These are phyloP conservation scores for Diorhabda sublineata DNA, from an alignment of 1,140 invertebrate species.

Conservation along the genomic window DNA sequence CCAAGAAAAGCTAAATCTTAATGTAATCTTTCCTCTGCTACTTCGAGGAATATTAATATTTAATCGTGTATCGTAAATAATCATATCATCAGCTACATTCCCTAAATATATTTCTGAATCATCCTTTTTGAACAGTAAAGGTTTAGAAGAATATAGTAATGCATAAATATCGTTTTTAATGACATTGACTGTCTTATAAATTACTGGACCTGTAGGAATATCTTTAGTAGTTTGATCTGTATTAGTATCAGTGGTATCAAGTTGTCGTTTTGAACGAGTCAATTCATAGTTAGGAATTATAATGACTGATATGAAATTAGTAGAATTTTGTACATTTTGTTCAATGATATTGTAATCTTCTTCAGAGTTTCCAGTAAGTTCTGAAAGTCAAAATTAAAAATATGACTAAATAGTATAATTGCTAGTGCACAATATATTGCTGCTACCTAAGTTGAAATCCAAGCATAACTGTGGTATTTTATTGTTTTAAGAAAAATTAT, in stretches of 20 bases:
- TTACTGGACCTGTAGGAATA: constrained; percentile 27
- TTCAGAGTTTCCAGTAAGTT: constrained; percentile 27
- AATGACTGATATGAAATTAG: constrained; percentile 29
- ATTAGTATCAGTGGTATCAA: background rate
- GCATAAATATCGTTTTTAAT: constrained; percentile 28
- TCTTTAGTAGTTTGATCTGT: constrained; percentile 1
- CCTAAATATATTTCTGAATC: constrained; percentile 25
- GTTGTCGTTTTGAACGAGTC: constrained; percentile 8
- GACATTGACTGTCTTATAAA: constrained; percentile 29
- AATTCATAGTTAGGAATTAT: constrained; percentile 17
- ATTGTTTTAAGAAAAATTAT: no score
- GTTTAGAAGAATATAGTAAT: constrained; percentile 38
- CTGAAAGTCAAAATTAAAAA: constrained; percentile 22
- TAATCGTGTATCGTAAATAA: constrained; percentile 30
- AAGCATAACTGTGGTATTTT: no score
- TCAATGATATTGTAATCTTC: constrained; percentile 25
- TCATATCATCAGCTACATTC: constrained; percentile 24
- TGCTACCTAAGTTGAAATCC: no score
- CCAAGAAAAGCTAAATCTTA: constrained; percentile 41
- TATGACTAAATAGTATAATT: no score
- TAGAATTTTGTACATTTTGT: constrained; percentile 11
- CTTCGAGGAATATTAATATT: constrained; percentile 32
- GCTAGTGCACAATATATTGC: no score
- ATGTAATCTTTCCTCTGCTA: constrained; percentile 32
- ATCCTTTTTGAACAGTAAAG: constrained; percentile 32